Evolutionary conservation across 2,797 vertebrate species (phyloP), one percentile per base, ranked within the genome.

Genomic region (Perodicticus potto): DNA sequence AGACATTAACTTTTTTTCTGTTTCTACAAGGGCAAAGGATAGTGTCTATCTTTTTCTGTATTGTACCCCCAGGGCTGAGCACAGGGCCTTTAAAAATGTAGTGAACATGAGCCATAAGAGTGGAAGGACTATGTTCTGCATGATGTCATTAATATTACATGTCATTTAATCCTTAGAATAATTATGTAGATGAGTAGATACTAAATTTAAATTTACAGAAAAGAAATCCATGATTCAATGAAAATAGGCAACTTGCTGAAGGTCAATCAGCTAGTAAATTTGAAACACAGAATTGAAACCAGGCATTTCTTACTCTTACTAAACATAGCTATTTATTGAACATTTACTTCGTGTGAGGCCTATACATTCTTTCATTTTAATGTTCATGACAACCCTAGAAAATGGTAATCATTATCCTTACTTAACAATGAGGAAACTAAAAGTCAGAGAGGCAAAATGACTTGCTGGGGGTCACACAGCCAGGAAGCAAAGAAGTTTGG

Each of bases 191-290:
- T 84, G 77, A 72, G 63, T n/a, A 59, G 76, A 77, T 77, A 40
- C 77, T 88, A 91, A 96, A 89, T 93, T 94, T 91, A 7, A 32
- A 61, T 90, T 95, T 92, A 91, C 16, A 88, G 29, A 91, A 96
- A 80, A 85, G 49, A 45, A 94, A 96, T 63, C 14, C 61, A 83
- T 72, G 91, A 80, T n/a, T 86, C 20, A 8, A 27, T 70, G 37
- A 96, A 82, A 53, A 22, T 91, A 85, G 85, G 73, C 70, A 85
- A 94, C 45, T 69, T 69, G 19, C 27, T 77, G 22, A 88, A 88
- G n/a, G 61, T 80, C 82, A 80, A 84, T 83, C 43, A 87, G 70
- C 57, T 89, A 45, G 27, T 49, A 93, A 93, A 3, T 59, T 74
- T 70, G 40, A n/a, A 88, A 91, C 3, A 19, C 23, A 95, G 53